Conservation (phyloP, 2,888 invertebrate genomes). For the Lacanobia wlatinum region DNA sequence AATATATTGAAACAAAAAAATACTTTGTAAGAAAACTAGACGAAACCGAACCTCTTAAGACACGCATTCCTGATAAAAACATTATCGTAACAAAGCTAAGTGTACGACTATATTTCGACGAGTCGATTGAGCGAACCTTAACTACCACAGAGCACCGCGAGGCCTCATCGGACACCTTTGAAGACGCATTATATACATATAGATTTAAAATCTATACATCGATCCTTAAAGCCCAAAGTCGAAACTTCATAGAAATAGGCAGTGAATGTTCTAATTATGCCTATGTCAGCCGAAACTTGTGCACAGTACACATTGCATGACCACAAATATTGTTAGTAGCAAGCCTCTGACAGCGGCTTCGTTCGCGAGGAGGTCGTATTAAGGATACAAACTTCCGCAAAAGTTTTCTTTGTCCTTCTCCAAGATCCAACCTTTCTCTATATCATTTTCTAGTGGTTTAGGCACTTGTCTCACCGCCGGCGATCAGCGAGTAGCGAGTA, state of each 20-base stretch:
- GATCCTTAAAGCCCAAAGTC: no score
- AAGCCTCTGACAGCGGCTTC: not conserved
- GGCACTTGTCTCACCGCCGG: no score
- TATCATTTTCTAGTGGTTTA: no score
- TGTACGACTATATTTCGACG: slow-evolving; percentile 54
- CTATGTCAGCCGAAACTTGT: not conserved
- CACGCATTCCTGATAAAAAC: slow-evolving; percentile 29
- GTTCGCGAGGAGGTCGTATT: not conserved
- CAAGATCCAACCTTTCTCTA: no score
- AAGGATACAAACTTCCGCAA: no score
- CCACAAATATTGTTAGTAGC: not conserved
- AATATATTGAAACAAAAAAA: not conserved
- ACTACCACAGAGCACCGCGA: slow-evolving; percentile 4
- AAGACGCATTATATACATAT: not conserved
- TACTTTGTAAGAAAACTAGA: slow-evolving; percentile 5
- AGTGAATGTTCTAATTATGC: not conserved
- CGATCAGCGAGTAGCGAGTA: no score
- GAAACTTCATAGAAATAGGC: no score
- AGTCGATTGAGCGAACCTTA: slow-evolving; percentile 47
- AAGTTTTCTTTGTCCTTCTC: no score
- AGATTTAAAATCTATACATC: not conserved
- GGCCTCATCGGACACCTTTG: not conserved
- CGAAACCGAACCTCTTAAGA: slow-evolving; percentile 1
- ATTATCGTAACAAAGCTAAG: slow-evolving; percentile 32
- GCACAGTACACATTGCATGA: not conserved